phyloP scores from a whole-genome alignment of 1,140 invertebrate species.

The Tetramorium simillimum region DNA sequence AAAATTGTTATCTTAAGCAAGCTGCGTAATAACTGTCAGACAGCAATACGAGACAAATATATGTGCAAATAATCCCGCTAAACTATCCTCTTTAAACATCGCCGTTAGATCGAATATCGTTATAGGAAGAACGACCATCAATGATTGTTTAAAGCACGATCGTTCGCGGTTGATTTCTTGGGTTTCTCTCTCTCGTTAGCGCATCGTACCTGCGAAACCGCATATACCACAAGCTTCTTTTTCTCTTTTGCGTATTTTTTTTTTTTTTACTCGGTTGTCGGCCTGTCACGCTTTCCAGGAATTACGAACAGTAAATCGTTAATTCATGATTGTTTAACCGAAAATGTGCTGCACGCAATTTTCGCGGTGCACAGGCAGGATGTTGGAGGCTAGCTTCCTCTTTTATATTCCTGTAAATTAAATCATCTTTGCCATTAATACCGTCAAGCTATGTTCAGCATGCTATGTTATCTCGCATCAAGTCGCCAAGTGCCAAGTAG shows the following conservation, averaged over 20 bases:
- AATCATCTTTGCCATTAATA: neutral
- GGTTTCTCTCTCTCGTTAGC: conserved; percentile 13
- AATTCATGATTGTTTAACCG: neutral
- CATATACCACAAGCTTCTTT: neutral
- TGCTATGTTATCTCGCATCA: neutral
- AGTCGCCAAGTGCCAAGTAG: neutral
- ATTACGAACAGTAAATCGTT: neutral
- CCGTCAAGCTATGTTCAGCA: neutral
- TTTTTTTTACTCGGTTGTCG: neutral
- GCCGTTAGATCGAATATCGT: neutral
- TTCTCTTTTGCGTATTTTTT: neutral
- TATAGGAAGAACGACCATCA: neutral
- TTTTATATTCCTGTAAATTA: neutral
- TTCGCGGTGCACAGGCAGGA: too few species aligned
- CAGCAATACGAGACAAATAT: neutral
- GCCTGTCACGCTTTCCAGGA: neutral
- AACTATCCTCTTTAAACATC: neutral
- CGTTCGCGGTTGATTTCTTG: conserved; percentile 15
- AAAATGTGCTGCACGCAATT: neutral
- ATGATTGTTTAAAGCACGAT: conserved; percentile 17
- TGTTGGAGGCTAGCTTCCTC: neutral
- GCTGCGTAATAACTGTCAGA: neutral
- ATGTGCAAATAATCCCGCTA: neutral
- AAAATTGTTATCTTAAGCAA: neutral
- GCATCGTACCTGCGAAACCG: conserved; percentile 17